Percentiles rank a stretch among this genome's conserved stretches.
Evolutionary conservation across 2,888 invertebrate genomes (phyloP).

Genomic region (Muscina levida): DNA sequence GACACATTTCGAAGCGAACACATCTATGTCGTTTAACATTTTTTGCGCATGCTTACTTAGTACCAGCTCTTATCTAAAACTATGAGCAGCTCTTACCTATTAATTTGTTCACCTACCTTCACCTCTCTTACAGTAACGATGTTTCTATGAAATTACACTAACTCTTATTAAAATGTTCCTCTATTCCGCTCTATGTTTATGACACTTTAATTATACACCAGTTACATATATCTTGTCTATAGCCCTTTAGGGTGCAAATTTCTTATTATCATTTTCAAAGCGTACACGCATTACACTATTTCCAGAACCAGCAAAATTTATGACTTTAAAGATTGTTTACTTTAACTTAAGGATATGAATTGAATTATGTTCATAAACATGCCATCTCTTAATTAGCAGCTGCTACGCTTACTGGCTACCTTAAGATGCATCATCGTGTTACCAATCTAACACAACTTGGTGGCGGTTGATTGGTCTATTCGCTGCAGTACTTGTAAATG

Average conservation of each 20-base stretch:
- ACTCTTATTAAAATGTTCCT: conserved; percentile 33
- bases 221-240: conserved; percentile 11
- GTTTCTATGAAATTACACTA: not conserved
- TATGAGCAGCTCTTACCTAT: no score
- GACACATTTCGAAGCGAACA: no score
- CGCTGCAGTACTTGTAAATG: no score
- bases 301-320: conserved; percentile 9
- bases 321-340: conserved; percentile 27
- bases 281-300: conserved; percentile 10
- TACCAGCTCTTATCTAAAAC: no score
- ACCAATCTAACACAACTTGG: not conserved
- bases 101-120: no score
- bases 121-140: no score
- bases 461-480: no score
- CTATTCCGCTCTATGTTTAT: conserved; percentile 33
- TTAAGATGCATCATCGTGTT: no score
- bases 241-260: conserved; percentile 27
- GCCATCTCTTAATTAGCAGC: conserved; percentile 57
- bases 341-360: conserved; percentile 49
- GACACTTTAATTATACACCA: conserved; percentile 42
- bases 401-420: not conserved
- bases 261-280: not conserved
- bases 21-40: no score
- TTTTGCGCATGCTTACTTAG: no score
- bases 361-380: conserved; percentile 48